Evolutionary conservation across 2,888 invertebrate species (phyloP).

Genomic region (Ormyrus rosae): DNA sequence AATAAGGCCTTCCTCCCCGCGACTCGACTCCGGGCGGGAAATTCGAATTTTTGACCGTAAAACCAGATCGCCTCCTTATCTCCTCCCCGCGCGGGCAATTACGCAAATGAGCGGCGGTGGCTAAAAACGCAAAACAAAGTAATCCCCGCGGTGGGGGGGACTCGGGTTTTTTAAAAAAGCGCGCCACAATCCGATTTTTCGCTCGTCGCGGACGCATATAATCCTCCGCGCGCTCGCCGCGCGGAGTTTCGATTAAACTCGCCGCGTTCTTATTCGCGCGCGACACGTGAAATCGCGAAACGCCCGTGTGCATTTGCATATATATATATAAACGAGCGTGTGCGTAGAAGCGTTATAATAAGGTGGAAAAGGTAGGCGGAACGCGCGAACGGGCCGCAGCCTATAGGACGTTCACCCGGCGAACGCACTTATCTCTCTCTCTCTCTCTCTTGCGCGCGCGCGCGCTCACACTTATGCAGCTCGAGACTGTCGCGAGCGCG

Average conservation of each 20-base stretch:
- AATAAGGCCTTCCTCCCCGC: not conserved
- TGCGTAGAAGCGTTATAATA: constrained; percentile 61
- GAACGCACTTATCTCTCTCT: constrained; percentile 56
- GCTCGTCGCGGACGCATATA: not conserved
- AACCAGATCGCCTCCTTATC: constrained; percentile 39
- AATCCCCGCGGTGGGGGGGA: not conserved
- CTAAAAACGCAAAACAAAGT: constrained; percentile 16
- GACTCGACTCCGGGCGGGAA: constrained; percentile 3
- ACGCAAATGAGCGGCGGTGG: constrained; percentile 31
- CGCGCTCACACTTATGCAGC: no score
- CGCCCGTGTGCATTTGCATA: constrained; percentile 35
- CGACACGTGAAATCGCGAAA: constrained; percentile 60
- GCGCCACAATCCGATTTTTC: not conserved
- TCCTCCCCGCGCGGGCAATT: constrained; percentile 41
- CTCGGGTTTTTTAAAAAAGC: constrained; percentile 16
- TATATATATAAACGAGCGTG: constrained; percentile 1
- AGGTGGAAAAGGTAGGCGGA: constrained; percentile 65
- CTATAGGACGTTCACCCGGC: constrained; percentile 70
- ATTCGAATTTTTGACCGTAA: constrained; percentile 26
- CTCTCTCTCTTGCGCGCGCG: constrained; percentile 54
- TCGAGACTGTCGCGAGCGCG: not conserved
- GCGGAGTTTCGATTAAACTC: constrained; percentile 46
- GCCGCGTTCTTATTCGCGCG: constrained; percentile 43
- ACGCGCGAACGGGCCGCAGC: constrained; percentile 45
- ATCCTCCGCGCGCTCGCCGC: not conserved